Evolutionary conservation across 1,140 invertebrate species (phyloP).

Genomic region (Acromyrmex echinatior): DNA sequence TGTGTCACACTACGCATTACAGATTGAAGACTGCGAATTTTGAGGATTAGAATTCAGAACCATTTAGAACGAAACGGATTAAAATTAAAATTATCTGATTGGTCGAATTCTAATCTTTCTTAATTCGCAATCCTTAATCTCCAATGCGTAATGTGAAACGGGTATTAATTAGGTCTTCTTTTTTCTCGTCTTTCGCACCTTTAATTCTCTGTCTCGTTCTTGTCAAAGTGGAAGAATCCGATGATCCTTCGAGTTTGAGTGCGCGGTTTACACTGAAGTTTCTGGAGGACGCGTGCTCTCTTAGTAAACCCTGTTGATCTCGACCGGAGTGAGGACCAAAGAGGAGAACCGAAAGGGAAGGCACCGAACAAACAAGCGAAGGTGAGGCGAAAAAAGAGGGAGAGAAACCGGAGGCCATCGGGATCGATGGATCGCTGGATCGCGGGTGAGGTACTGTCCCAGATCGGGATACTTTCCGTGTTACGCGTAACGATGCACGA

Average conservation of each 20-base stretch:
- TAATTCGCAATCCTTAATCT: too few relatives aligned
- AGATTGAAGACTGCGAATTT: too few relatives aligned
- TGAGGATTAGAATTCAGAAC: too few relatives aligned
- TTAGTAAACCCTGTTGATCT: slow-evolving; percentile 82
- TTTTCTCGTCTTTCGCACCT: slow-evolving; percentile 23
- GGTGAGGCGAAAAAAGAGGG: slow-evolving; percentile 51
- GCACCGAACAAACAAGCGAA: slow-evolving; percentile 12
- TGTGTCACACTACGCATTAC: too few relatives aligned
- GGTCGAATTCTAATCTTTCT: too few relatives aligned
- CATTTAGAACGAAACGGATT: too few relatives aligned
- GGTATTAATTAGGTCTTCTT: neutral
- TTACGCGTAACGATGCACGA: slow-evolving; percentile 57
- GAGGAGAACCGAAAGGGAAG: slow-evolving; percentile 67
- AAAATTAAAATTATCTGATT: too few relatives aligned
- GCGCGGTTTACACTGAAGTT: slow-evolving; percentile 84
- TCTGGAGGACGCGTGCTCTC: slow-evolving; percentile 81
- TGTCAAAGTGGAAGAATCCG: slow-evolving; percentile 54
- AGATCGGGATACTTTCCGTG: slow-evolving; percentile 74
- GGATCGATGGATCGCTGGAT: slow-evolving; percentile 68
- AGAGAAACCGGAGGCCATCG: slow-evolving; percentile 59
- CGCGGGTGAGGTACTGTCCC: slow-evolving; percentile 73
- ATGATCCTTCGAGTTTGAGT: slow-evolving; percentile 81
- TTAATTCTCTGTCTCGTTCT: slow-evolving; percentile 8
- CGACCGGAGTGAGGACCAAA: slow-evolving; percentile 77
- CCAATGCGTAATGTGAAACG: too few relatives aligned